Evolutionary conservation across 2,888 invertebrate species (phyloP).

Genomic region (Podabrus alpinus): DNA sequence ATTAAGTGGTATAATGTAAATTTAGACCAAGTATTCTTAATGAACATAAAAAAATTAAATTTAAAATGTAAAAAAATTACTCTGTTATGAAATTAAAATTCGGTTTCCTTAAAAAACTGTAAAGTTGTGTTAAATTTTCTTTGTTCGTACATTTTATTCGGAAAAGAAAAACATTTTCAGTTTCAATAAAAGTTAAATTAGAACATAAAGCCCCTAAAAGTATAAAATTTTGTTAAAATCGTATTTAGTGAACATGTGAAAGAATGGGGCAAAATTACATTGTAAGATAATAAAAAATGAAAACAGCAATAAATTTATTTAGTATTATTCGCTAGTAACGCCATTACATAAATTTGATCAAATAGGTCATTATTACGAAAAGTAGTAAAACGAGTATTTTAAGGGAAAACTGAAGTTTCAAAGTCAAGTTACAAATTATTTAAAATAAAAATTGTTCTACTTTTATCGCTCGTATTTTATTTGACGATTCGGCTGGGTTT

Average conservation of each 20-base stretch:
- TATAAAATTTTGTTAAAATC: background rate
- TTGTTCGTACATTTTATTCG: background rate
- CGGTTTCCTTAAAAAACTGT: background rate
- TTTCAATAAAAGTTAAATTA: background rate
- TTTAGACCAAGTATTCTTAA: no score
- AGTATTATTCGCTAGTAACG: no score
- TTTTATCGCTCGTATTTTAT: no score
- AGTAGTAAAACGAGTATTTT: no score
- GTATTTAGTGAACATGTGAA: background rate
- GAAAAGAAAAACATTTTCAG: background rate
- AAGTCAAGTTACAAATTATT: no score
- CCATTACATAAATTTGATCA: background rate
- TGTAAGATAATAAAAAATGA: background rate
- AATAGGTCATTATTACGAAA: no score
- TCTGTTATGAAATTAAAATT: no score
- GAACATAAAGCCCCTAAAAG: background rate
- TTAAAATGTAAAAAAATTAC: no score
- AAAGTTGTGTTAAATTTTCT: background rate
- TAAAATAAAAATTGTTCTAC: background rate
- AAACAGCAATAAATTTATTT: background rate
- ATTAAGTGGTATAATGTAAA: no score
- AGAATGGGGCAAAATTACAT: no score
- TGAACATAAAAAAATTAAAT: no score
- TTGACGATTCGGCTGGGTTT: no score
- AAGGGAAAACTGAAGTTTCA: background rate